Conservation (phyloP, 2,113 vertebrate genomes). For the Rhea pennata region DNA sequence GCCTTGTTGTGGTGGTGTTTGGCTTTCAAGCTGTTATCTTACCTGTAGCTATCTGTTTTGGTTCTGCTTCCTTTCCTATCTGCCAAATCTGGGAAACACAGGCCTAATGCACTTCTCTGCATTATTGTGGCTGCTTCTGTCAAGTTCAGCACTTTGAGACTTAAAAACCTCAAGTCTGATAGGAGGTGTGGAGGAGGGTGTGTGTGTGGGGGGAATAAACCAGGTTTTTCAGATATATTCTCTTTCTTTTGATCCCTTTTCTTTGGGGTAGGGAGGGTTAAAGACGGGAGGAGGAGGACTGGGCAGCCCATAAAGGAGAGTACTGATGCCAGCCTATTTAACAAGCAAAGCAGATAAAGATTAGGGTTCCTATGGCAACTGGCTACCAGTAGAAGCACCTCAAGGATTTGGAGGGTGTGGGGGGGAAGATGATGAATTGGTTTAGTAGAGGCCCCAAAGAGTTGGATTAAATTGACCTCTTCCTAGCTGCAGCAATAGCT, state of each 20-base stretch:
- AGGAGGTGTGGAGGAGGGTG: not conserved
- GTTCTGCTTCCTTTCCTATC: not conserved
- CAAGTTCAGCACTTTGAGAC: not conserved
- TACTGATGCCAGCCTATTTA: constrained; percentile 57
- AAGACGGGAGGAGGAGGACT: not conserved
- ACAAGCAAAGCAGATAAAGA: constrained; percentile 72
- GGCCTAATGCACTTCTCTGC: not conserved
- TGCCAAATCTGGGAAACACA: not conserved
- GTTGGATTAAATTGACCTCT: constrained; percentile 49
- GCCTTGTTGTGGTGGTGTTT: not conserved
- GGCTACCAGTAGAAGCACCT: constrained; percentile 46
- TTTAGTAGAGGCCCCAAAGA: constrained; percentile 31
- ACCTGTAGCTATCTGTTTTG: not conserved
- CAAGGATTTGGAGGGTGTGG: constrained; percentile 47
- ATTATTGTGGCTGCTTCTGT: not conserved
- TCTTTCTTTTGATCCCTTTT: not conserved
- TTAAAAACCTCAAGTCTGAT: not conserved
- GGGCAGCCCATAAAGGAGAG: not conserved
- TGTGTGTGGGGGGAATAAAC: not conserved
- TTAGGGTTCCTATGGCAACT: constrained; percentile 79
- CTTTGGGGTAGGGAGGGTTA: not conserved
- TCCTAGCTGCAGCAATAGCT: not conserved
- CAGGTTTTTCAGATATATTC: not conserved
- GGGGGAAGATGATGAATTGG: not conserved
- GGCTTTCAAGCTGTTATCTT: not conserved